Conservation (phyloP, 2,888 invertebrate genomes). For the Urechis unicinctus region DNA sequence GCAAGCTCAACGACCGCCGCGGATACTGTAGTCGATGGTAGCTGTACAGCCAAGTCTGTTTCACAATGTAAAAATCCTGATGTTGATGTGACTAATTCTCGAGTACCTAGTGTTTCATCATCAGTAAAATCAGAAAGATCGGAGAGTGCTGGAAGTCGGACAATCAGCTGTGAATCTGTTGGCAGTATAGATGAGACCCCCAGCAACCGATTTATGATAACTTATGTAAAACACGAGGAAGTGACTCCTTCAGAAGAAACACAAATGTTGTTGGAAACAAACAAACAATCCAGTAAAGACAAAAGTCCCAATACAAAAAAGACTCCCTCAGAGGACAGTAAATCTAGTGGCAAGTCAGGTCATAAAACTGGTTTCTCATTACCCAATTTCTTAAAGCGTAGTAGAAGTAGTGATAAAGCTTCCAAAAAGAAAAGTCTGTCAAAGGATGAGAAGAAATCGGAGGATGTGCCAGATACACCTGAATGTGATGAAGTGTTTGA, state of each 20-base stretch:
- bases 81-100: not conserved
- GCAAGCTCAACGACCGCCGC: not conserved
- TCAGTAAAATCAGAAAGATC: too few relatives aligned
- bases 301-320: not conserved
- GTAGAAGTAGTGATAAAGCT: not conserved
- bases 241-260: not conserved
- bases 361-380: too few relatives aligned
- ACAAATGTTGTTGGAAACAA: not conserved
- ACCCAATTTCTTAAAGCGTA: not conserved
- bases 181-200: not conserved
- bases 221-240: too few relatives aligned
- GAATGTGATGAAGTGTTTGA: not conserved
- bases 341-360: too few relatives aligned
- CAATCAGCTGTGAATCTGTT: too few relatives aligned
- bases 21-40: not conserved
- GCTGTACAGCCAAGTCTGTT: too few relatives aligned
- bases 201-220: too few relatives aligned
- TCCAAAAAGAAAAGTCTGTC: not conserved
- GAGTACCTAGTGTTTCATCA: not conserved
- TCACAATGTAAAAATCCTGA: not conserved
- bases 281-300: not conserved
- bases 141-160: too few relatives aligned
- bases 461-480: not conserved
- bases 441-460: not conserved
- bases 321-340: not conserved